phyloP scores from a whole-genome alignment of 1,140 invertebrate species.

The Wasmannia auropunctata region DNA sequence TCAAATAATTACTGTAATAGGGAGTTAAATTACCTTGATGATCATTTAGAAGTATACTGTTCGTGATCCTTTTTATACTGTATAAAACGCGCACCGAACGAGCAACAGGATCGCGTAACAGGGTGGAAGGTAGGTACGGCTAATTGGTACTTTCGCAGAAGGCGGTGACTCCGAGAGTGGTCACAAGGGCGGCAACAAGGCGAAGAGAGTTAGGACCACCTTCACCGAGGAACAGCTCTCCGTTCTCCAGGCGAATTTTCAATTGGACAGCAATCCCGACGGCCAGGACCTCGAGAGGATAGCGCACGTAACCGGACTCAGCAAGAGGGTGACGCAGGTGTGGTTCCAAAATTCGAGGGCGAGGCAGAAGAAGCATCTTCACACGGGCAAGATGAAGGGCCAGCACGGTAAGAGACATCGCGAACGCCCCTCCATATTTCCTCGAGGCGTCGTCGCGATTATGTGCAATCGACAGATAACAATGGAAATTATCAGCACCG shows the following conservation, averaged over 20 bases:
- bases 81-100: background rate
- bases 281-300: constrained; percentile 99
- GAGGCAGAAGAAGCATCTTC: constrained; percentile 98
- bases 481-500: constrained; percentile 1
- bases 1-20: background rate
- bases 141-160: constrained; percentile 86
- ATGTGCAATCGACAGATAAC: background rate
- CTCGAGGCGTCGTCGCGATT: background rate
- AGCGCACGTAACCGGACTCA: constrained; percentile 97
- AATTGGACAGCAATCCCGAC: constrained; percentile 99
- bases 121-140: constrained; percentile 10
- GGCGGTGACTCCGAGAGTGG: constrained; percentile 94
- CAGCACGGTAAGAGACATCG: constrained; percentile 77
- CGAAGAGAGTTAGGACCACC: constrained; percentile 97
- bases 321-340: constrained; percentile 99
- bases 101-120: background rate
- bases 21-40: background rate
- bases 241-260: constrained; percentile 98
- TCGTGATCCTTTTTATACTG: background rate
- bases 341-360: constrained; percentile 99
- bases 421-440: constrained; percentile 32
- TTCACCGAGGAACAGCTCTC: constrained; percentile 99
- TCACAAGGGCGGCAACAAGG: constrained; percentile 92
- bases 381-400: constrained; percentile 93
- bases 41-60: background rate